Conservation (phyloP, 1,140 invertebrate species). For the Bombyx mandarina region DNA sequence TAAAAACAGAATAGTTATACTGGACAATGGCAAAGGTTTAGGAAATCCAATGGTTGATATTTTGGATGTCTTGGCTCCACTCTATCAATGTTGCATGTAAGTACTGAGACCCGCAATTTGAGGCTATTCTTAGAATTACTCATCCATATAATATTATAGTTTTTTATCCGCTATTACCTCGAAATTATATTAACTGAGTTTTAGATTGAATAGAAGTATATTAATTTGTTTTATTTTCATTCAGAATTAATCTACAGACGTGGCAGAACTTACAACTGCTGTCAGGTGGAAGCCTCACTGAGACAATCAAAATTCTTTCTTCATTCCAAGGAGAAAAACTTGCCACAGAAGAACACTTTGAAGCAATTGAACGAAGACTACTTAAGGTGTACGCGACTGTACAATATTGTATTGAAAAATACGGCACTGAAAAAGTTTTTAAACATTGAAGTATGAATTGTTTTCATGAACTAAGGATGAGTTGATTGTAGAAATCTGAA, state of each 20-base stretch:
- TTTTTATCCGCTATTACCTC: not conserved
- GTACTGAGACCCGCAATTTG: conserved; percentile 35
- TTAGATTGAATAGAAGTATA: not conserved
- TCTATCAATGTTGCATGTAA: conserved; percentile 93
- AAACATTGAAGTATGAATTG: conserved; percentile 17
- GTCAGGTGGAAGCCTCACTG: conserved; percentile 78
- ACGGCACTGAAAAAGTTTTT: conserved; percentile 64
- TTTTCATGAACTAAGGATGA: too few relatives aligned
- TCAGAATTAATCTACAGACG: conserved; percentile 62
- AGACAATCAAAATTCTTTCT: conserved; percentile 51
- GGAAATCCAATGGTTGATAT: conserved; percentile 89
- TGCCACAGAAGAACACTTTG: conserved; percentile 78
- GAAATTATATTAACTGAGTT: too few relatives aligned
- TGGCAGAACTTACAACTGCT: conserved; percentile 80
- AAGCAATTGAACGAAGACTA: conserved; percentile 85
- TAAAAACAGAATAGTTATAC: conserved; percentile 81
- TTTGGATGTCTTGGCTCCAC: conserved; percentile 87
- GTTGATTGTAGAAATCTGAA: too few relatives aligned
- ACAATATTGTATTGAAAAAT: conserved; percentile 77
- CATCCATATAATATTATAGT: not conserved
- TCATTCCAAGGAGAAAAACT: conserved; percentile 36
- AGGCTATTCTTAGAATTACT: not conserved
- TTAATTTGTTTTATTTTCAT: not conserved
- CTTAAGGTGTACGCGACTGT: conserved; percentile 80
- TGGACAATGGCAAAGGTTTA: conserved; percentile 96